A percentile compares a stretch with the other conserved stretches of the same genome.
These are phyloP conservation scores for Siniperca scherzeri DNA, from an alignment of 2,797 vertebrate genomes.

Conservation along the genomic window DNA sequence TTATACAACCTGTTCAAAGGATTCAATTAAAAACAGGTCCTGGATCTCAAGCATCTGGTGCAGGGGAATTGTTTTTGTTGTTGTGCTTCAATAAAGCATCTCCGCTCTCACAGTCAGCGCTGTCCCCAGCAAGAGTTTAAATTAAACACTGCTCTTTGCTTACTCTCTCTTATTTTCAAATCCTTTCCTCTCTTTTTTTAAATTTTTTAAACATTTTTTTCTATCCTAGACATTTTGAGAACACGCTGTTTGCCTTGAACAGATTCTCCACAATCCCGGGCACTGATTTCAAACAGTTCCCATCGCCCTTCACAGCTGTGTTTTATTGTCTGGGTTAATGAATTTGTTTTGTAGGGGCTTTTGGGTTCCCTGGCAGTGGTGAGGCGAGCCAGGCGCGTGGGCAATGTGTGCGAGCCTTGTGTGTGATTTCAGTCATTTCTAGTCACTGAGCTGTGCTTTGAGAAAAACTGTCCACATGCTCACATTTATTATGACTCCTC, in stretches of 20 bases:
- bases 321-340: constrained; percentile 85
- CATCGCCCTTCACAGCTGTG: constrained; percentile 79
- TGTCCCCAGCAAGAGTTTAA: constrained; percentile 63
- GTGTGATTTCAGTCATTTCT: constrained; percentile 66
- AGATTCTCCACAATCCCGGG: constrained; percentile 68
- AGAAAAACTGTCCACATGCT: constrained; percentile 36
- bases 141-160: constrained; percentile 63
- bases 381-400: constrained; percentile 74
- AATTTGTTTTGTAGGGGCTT: constrained; percentile 85
- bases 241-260: constrained; percentile 67
- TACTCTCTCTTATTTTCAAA: constrained; percentile 53
- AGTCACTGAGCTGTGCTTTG: constrained; percentile 42
- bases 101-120: constrained; percentile 50
- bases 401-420: constrained; percentile 60
- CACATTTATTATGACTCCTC: not conserved
- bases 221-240: constrained; percentile 49
- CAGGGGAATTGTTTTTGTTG: constrained; percentile 58
- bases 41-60: constrained; percentile 62
- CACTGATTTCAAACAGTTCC: constrained; percentile 78
- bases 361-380: constrained; percentile 79
- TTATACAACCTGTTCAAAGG: constrained; percentile 76
- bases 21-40: constrained; percentile 63
- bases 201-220: constrained; percentile 1
- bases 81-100: constrained; percentile 60
- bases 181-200: constrained; percentile 5